Evolutionary conservation across 1,140 invertebrate genomes (phyloP).

Genomic region (Lutraria rhynchaena): DNA sequence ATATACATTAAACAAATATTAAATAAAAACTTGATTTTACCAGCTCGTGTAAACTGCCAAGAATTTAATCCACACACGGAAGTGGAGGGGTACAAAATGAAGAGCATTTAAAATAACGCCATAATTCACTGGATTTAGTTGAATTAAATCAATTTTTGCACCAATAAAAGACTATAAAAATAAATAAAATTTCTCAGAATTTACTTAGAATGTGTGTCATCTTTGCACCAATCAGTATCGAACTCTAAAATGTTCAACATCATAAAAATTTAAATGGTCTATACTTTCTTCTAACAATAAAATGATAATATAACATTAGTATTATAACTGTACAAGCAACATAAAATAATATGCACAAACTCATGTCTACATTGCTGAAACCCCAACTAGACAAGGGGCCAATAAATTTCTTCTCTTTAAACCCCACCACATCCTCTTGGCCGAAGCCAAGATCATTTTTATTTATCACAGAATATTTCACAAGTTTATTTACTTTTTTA

Average conservation of each 20-base stretch:
- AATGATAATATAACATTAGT: slow-evolving; percentile 88
- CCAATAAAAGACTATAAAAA: no score
- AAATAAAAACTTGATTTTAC: no score
- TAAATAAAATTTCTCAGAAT: no score
- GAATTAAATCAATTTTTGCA: no score
- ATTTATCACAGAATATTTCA: not conserved
- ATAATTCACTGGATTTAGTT: no score
- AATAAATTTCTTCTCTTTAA: not conserved
- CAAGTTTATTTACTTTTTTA: slow-evolving; percentile 18
- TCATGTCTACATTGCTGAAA: slow-evolving; percentile 86
- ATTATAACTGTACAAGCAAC: slow-evolving; percentile 87
- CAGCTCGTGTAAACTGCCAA: no score
- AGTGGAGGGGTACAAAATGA: no score
- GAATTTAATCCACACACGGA: no score
- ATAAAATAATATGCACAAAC: slow-evolving; percentile 90
- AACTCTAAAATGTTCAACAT: not conserved
- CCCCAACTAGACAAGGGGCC: slow-evolving; percentile 38
- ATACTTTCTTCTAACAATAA: slow-evolving; percentile 65
- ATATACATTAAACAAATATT: no score
- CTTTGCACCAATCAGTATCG: no score
- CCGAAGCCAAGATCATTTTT: not conserved
- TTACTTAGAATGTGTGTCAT: no score
- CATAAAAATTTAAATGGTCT: slow-evolving; percentile 47
- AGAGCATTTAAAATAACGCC: no score
- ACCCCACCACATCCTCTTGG: not conserved